Evolutionary conservation across 2,888 invertebrate genomes (phyloP).

Genomic region (Diarsia dahlii): DNA sequence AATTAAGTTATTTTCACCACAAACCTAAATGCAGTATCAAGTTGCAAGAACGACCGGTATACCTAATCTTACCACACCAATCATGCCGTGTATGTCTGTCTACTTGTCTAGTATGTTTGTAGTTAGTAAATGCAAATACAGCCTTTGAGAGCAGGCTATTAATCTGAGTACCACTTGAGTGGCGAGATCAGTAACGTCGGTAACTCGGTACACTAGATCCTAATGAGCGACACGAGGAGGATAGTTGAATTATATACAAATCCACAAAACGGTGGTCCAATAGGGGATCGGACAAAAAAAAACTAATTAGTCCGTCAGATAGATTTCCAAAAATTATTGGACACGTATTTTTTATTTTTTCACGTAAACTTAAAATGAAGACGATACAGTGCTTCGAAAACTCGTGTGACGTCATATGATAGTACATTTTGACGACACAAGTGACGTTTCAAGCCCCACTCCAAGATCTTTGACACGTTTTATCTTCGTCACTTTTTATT

Average conservation of each 20-base stretch:
- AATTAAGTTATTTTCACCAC: slow-evolving; percentile 1
- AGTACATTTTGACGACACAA: no score
- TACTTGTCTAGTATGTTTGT: not conserved
- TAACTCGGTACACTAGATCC: not conserved
- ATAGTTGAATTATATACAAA: not conserved
- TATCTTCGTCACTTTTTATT: no score
- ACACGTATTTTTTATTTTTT: no score
- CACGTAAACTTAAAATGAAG: no score
- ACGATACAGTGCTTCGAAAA: no score
- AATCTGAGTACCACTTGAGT: slow-evolving; percentile 27
- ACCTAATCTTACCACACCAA: slow-evolving; percentile 2
- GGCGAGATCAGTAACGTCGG: not conserved
- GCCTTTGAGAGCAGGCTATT: slow-evolving; percentile 36
- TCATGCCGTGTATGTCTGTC: not conserved
- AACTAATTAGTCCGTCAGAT: no score
- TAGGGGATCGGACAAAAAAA: no score
- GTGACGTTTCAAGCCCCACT: no score
- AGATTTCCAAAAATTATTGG: no score
- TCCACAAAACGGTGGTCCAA: not conserved
- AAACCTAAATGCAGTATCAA: not conserved
- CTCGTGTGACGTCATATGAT: no score
- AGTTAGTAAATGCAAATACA: slow-evolving; percentile 34
- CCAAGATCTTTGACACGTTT: no score
- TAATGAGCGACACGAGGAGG: slow-evolving; percentile 7
- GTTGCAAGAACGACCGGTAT: not conserved